A percentile compares a stretch with the other conserved stretches of the same genome.
Evolutionary conservation across 2,797 vertebrate species (phyloP).

Genomic region (Helarctos malayanus): DNA sequence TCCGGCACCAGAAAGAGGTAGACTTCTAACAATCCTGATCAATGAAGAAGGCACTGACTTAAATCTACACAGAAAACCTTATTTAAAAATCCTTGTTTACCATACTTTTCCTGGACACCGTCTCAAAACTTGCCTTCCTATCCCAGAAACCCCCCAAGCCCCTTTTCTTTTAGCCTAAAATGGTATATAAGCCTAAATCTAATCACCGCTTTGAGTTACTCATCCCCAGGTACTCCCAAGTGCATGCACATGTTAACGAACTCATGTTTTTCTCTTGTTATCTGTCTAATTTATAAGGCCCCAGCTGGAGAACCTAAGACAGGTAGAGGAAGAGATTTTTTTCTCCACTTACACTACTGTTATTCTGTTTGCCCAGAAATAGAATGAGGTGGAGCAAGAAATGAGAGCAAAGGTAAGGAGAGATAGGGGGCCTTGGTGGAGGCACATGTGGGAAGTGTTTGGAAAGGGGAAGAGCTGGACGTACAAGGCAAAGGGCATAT

Average conservation of each 20-base stretch:
- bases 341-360: not conserved
- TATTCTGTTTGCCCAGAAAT: not conserved
- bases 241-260: not conserved
- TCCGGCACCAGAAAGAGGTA: not conserved
- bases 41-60: not conserved
- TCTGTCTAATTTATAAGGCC: not conserved
- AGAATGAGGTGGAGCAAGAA: not conserved
- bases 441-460: not conserved
- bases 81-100: not conserved
- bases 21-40: not conserved
- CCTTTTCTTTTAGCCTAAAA: not conserved
- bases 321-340: not conserved
- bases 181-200: not conserved
- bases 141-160: not conserved
- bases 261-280: not conserved
- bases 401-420: not conserved
- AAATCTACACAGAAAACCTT: not conserved
- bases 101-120: not conserved
- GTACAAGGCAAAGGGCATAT: not conserved
- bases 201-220: not conserved
- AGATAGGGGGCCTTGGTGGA: not conserved
- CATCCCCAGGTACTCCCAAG: not conserved
- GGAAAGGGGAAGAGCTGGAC: not conserved
- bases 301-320: not conserved
- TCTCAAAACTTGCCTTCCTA: not conserved